phyloP scores from a whole-genome alignment of 2,113 vertebrate species.

The Peromyscus leucopus region DNA sequence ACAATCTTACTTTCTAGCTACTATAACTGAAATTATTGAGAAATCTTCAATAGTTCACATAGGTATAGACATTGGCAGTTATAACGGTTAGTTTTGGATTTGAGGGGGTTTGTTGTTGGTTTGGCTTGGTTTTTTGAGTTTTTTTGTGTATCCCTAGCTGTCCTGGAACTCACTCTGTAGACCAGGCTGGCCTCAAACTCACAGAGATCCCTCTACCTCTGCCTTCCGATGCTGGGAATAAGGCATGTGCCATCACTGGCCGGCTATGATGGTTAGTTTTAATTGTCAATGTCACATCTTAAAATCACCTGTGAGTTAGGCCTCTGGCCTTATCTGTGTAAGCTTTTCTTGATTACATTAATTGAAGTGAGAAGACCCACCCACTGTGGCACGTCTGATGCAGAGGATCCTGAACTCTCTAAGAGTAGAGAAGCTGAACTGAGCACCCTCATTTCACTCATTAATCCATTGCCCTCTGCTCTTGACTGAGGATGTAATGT shows the following conservation, averaged over 20 bases:
- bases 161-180: not conserved
- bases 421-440: not conserved
- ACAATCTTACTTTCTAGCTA: constrained; percentile 3
- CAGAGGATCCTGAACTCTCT: not conserved
- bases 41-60: constrained; percentile 10
- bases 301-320: not conserved
- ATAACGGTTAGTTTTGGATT: not conserved
- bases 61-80: not conserved
- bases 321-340: not conserved
- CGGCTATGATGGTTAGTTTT: not conserved
- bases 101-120: too few species aligned
- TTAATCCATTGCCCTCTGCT: not conserved
- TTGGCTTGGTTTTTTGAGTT: not conserved
- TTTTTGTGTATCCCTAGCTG: not conserved
- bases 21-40: not conserved
- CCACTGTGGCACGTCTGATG: not conserved
- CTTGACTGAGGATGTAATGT: not conserved
- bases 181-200: not conserved
- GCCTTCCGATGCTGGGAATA: not conserved
- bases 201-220: not conserved
- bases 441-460: not conserved
- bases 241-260: not conserved
- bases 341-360: not conserved
- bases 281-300: not conserved
- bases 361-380: not conserved